Evolutionary conservation across 2,888 invertebrate species (phyloP).

Genomic region (Gortyna flavago): DNA sequence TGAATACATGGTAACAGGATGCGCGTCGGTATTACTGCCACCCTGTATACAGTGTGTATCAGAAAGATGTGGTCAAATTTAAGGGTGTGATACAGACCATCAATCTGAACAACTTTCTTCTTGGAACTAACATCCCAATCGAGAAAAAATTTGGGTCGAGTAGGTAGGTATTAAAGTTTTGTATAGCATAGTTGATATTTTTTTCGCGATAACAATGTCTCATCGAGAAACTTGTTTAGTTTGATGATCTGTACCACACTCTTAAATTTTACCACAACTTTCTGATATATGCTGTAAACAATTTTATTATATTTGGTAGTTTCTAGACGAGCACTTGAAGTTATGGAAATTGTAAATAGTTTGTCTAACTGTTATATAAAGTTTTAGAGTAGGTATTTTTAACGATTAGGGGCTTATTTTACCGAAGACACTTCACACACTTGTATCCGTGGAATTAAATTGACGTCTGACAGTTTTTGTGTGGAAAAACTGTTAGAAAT

Average conservation of each 20-base stretch:
- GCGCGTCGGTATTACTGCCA: background rate
- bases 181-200: background rate
- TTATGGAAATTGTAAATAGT: slow-evolving; percentile 47
- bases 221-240: background rate
- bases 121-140: background rate
- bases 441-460: background rate
- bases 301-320: slow-evolving; percentile 22
- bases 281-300: background rate
- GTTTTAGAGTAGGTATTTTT: background rate
- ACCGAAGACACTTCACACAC: background rate
- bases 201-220: background rate
- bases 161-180: background rate
- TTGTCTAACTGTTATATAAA: slow-evolving; percentile 15
- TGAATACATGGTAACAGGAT: background rate
- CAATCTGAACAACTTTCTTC: background rate
- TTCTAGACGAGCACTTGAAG: slow-evolving; percentile 42
- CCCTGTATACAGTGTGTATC: background rate
- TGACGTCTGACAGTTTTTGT: background rate
- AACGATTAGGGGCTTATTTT: background rate
- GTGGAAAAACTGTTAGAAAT: background rate
- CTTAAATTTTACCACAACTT: background rate
- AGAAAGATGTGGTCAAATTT: background rate
- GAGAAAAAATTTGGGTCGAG: background rate
- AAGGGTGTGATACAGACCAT: background rate
- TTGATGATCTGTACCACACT: background rate